phyloP scores from a whole-genome alignment of 2,797 vertebrate genomes.

The Tamandua tetradactyla region DNA sequence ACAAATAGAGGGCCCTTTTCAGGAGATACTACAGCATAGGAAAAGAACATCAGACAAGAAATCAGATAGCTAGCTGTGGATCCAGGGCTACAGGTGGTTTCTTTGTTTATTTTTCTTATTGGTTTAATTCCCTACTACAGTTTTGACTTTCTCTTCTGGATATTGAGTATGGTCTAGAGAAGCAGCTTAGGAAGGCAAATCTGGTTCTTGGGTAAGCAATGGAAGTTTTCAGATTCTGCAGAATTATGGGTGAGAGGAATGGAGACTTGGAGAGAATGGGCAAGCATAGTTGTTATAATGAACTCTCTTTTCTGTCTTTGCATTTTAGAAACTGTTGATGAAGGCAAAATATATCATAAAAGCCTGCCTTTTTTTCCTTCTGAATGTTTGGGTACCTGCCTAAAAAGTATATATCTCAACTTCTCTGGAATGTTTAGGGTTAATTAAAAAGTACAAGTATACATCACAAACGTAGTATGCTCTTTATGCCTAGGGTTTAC shows the following conservation, averaged over 20 bases:
- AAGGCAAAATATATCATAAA: background rate
- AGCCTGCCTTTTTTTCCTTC: background rate
- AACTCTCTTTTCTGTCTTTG: slow-evolving; percentile 8
- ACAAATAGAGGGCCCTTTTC: background rate
- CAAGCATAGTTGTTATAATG: background rate
- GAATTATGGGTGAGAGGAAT: background rate
- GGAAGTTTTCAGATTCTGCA: slow-evolving; percentile 52
- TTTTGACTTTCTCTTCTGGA: slow-evolving; percentile 26
- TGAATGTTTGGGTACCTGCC: slow-evolving; percentile 3
- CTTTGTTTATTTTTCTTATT: slow-evolving; percentile 51
- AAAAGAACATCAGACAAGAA: background rate
- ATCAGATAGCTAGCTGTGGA: background rate
- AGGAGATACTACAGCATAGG: background rate
- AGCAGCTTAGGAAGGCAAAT: slow-evolving; percentile 40
- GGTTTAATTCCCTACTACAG: slow-evolving; percentile 26
- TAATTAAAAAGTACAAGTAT: slow-evolving; percentile 42
- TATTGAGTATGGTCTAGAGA: slow-evolving; percentile 32
- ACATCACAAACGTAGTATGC: background rate
- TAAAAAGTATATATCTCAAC: slow-evolving; percentile 61
- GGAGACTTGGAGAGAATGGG: background rate
- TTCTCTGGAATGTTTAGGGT: slow-evolving; percentile 40
- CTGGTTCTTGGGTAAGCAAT: slow-evolving; percentile 5
- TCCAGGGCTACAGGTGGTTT: background rate
- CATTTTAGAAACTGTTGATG: slow-evolving; percentile 6
- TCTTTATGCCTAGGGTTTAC: background rate